Conservation (phyloP, 2,797 vertebrate species). For the Sphaeramia orbicularis region DNA sequence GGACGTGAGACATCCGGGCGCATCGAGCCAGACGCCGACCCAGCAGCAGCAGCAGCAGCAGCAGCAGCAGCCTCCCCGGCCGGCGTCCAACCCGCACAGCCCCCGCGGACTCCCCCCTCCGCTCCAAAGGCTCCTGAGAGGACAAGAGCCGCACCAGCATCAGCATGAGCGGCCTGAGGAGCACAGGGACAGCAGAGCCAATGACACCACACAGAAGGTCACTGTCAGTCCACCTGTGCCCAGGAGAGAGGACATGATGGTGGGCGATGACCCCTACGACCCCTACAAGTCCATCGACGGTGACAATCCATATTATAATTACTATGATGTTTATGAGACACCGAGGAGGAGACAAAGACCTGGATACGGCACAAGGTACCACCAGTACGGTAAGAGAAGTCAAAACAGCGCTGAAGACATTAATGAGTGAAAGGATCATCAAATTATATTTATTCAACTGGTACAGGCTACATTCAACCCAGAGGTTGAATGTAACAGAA, state of each 20-base stretch:
- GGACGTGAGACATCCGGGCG: slow-evolving; percentile 50
- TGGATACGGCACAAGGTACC: slow-evolving; percentile 94
- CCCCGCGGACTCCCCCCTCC: slow-evolving; percentile 81
- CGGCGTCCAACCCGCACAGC: slow-evolving; percentile 41
- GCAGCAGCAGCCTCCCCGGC: slow-evolving; percentile 43
- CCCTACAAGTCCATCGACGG: slow-evolving; percentile 92
- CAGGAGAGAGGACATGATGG: slow-evolving; percentile 84
- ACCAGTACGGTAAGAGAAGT: slow-evolving; percentile 91
- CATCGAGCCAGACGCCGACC: slow-evolving; percentile 47
- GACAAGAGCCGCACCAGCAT: slow-evolving; percentile 61
- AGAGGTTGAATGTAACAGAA: too few relatives aligned
- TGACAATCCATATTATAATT: slow-evolving; percentile 96
- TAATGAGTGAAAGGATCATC: not conserved
- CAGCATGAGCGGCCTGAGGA: slow-evolving; percentile 42
- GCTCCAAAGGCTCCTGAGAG: slow-evolving; percentile 67
- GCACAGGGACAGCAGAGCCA: slow-evolving; percentile 59
- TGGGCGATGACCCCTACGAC: slow-evolving; percentile 93
- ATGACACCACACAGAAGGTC: slow-evolving; percentile 65
- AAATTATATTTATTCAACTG: too few relatives aligned
- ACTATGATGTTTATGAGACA: slow-evolving; percentile 94
- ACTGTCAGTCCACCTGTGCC: slow-evolving; percentile 49
- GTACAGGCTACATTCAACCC: not conserved
- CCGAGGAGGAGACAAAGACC: slow-evolving; percentile 87
- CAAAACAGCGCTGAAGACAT: not conserved
- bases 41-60: slow-evolving; percentile 44